Evolutionary conservation across 2,797 vertebrate species (phyloP), one percentile per base, ranked within the genome.

Genomic region (Scolopax rusticola): DNA sequence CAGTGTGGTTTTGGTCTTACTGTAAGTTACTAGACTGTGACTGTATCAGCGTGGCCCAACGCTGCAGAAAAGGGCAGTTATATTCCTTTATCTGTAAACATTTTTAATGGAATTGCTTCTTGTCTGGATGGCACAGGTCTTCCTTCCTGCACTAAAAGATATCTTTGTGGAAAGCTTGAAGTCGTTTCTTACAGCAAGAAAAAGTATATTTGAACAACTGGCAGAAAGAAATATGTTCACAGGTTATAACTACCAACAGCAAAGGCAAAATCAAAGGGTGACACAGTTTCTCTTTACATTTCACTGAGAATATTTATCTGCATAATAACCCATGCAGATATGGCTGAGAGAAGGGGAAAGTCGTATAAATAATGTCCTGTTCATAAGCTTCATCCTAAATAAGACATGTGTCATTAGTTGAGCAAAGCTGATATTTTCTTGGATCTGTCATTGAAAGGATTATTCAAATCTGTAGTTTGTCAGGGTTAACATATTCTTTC

Each of bases 331-430:
- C 8, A 5, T 16, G 20, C 80, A 74, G 14, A 38, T 6, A 2
- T 6, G 33, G n/a, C 32, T 0, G 0, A 87, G 56, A 43, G 41
- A 90, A 92, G 21, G 10, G 33, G 14, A 19, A 85, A 65, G 15
- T 50, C 9, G 0, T 54, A 43, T 8, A n/a, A 63, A 51, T 47
- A 33, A 11, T 0, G 1, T 18, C 50, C 15, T 73, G 25, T 23
- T 59, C 23, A 28, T 77, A 84, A 81, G 4, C 13, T 47, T 24
- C 32, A 16, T 54, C 24, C 3, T 73, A 48, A 86, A 12, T 43
- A 27, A 59, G 60, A 53, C 11, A 47, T 43, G 17, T 28, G 27
- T 50, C 24, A 93, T 86, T 78, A 86, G 54, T 18, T 69, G 36
- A 81, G 38, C 27, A 51, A 87, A 89, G 13, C 41, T 65, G 12